These are phyloP conservation scores for Poecilus cupreus DNA, from an alignment of 2,888 invertebrate species.

Conservation along the genomic window DNA sequence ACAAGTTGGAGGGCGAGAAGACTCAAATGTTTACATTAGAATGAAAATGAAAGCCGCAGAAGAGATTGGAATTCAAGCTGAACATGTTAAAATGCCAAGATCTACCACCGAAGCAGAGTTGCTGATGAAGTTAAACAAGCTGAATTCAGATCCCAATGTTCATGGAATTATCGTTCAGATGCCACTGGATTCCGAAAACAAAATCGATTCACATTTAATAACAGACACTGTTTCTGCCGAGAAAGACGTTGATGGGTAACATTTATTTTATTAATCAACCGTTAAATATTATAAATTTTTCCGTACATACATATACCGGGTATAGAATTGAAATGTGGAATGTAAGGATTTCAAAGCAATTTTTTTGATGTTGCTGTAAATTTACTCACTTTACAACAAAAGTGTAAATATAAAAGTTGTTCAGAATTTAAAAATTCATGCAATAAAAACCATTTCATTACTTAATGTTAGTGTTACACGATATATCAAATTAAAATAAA, in stretches of 20 bases:
- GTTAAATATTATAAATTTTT: neutral
- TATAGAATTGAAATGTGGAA: too few relatives aligned
- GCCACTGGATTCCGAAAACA: constrained; percentile 89
- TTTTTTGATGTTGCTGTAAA: too few relatives aligned
- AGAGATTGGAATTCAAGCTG: constrained; percentile 90
- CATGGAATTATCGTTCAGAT: constrained; percentile 98
- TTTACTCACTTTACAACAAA: too few relatives aligned
- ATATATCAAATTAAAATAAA: too few relatives aligned
- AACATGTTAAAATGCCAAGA: constrained; percentile 86
- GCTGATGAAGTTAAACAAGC: constrained; percentile 79
- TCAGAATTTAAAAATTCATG: too few relatives aligned
- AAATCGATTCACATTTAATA: constrained; percentile 90
- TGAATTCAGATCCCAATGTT: constrained; percentile 89
- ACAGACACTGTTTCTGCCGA: constrained; percentile 91
- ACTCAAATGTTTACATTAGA: constrained; percentile 98
- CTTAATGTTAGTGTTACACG: too few relatives aligned
- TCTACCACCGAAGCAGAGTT: constrained; percentile 89
- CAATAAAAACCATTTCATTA: too few relatives aligned
- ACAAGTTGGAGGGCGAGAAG: constrained; percentile 96
- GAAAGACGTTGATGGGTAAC: constrained; percentile 97
- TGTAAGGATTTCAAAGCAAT: too few relatives aligned
- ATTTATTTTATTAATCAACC: constrained; percentile 35
- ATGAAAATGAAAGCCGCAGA: constrained; percentile 95
- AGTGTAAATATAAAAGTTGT: too few relatives aligned
- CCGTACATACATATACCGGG: too few relatives aligned